Evolutionary conservation across 2,113 vertebrate genomes (phyloP).

Genomic region (Muntiacus reevesi): DNA sequence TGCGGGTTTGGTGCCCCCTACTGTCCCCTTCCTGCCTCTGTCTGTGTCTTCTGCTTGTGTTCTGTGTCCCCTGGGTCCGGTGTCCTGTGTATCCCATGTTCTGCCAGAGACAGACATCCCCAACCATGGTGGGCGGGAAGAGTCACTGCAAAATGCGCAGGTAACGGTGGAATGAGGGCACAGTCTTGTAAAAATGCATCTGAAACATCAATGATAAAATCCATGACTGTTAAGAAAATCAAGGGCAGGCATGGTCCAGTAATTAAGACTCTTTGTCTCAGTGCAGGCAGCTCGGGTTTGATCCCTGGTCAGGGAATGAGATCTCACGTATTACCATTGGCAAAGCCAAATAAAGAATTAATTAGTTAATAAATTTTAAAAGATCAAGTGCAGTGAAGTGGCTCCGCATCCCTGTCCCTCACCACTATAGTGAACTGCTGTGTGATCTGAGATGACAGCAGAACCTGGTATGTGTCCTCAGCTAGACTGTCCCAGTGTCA

Average conservation of each 20-base stretch:
- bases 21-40: conserved; percentile 60
- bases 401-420: background rate
- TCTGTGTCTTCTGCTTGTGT: background rate
- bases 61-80: background rate
- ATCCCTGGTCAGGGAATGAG: background rate
- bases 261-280: background rate
- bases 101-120: background rate
- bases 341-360: background rate
- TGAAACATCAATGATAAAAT: background rate
- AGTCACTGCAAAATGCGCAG: background rate
- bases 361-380: background rate
- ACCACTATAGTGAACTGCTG: fast-evolving
- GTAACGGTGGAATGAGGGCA: background rate
- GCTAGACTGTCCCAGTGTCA: background rate
- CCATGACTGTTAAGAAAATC: background rate
- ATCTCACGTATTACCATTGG: background rate
- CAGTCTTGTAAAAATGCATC: background rate
- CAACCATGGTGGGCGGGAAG: background rate
- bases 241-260: background rate
- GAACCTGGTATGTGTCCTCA: background rate
- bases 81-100: background rate
- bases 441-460: background rate
- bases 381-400: background rate
- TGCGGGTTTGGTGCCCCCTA: conserved; percentile 83
- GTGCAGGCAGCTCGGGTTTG: background rate